Percentiles rank a stretch among this genome's conserved stretches.
These are phyloP conservation scores for Stegastes partitus DNA, from an alignment of 2,113 vertebrate genomes.

Conservation along the genomic window DNA sequence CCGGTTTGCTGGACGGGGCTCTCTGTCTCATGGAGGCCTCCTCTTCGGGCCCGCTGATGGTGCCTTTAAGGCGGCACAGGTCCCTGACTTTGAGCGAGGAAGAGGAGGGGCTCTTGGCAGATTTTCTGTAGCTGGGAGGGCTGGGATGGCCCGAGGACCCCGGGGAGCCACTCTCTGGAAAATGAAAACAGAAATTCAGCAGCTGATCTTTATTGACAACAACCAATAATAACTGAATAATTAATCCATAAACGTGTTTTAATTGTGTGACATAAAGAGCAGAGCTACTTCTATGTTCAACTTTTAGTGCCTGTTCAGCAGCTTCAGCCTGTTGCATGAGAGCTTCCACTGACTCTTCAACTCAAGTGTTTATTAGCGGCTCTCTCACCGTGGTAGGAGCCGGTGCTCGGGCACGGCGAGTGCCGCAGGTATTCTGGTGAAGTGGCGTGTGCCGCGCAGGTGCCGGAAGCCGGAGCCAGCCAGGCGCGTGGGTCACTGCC, in stretches of 20 bases:
- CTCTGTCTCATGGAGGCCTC: slow-evolving; percentile 71
- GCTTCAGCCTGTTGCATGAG: slow-evolving; percentile 1
- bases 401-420: slow-evolving; percentile 82
- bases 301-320: not conserved
- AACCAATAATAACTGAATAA: not conserved
- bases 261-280: not conserved
- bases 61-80: slow-evolving; percentile 83
- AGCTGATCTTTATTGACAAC: not conserved
- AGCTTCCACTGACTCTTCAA: not conserved
- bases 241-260: not conserved
- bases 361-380: not conserved
- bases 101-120: slow-evolving; percentile 73
- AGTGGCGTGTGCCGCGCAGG: slow-evolving; percentile 86
- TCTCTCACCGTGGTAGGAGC: slow-evolving; percentile 75
- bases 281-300: not conserved
- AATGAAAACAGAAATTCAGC: not conserved
- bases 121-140: slow-evolving; percentile 78
- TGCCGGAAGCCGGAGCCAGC: slow-evolving; percentile 88
- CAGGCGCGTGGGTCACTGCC: slow-evolving; percentile 90
- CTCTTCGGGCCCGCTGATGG: slow-evolving; percentile 63
- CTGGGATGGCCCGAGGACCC: slow-evolving; percentile 74
- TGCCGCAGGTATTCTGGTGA: slow-evolving; percentile 86
- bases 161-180: slow-evolving; percentile 81
- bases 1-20: slow-evolving; percentile 83
- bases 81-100: slow-evolving; percentile 82